These are phyloP conservation scores for Phylloscopus collybita DNA, from an alignment of 2,797 vertebrate genomes.

Conservation along the genomic window DNA sequence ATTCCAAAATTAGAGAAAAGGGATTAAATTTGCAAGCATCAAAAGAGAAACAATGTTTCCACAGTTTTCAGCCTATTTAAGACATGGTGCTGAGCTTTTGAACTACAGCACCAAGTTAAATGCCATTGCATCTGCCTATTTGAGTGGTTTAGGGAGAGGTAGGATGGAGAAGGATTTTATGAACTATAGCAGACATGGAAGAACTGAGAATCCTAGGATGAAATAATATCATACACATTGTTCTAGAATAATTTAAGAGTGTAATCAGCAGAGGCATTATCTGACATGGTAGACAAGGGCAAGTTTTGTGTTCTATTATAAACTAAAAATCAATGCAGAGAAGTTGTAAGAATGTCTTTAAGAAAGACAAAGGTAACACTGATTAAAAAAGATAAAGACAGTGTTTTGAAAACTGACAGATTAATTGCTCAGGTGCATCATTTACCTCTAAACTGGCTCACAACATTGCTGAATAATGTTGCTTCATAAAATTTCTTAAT, in stretches of 20 bases:
- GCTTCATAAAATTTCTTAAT: not conserved
- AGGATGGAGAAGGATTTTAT: not conserved
- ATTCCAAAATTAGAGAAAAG: not conserved
- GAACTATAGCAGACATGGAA: not conserved
- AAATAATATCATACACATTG: not conserved
- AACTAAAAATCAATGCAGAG: not conserved
- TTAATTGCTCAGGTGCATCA: not conserved
- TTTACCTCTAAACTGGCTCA: not conserved
- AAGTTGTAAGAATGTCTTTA: not conserved
- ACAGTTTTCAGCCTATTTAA: not conserved
- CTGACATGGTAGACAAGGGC: not conserved
- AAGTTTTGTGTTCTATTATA: not conserved
- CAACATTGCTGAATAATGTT: not conserved
- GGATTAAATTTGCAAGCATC: not conserved
- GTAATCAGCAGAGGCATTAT: not conserved
- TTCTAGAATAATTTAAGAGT: not conserved
- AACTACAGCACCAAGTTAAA: not conserved
- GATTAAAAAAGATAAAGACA: not conserved
- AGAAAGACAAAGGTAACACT: not conserved
- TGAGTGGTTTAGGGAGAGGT: not conserved
- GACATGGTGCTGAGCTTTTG: not conserved
- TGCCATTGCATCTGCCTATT: not conserved
- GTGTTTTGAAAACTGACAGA: not conserved
- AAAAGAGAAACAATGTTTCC: not conserved
- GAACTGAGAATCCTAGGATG: not conserved